These are phyloP conservation scores for Lepidocolaptes lacrymiger DNA, from an alignment of 2,797 vertebrate genomes.

Conservation along the genomic window DNA sequence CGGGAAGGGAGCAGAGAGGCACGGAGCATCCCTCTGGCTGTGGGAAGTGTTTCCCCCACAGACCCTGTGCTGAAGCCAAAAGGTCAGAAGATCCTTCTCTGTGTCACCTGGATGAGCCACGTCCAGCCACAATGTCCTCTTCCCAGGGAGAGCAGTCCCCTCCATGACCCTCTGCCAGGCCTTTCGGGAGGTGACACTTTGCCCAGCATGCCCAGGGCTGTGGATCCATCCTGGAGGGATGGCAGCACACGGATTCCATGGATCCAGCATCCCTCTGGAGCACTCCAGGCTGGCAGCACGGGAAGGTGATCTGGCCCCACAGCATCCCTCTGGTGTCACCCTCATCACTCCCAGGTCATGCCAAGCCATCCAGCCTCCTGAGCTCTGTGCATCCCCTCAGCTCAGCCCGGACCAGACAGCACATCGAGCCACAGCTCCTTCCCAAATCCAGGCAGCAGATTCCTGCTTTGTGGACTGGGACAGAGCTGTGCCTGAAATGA, in stretches of 20 bases:
- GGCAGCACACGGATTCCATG: too few species aligned
- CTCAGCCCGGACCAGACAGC: background rate
- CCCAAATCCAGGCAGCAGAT: background rate
- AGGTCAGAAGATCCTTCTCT: background rate
- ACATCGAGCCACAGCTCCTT: accelerated
- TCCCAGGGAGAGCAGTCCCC: accelerated
- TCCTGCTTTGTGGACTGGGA: accelerated
- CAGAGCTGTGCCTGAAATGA: accelerated
- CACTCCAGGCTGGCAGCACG: accelerated
- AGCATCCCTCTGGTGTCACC: background rate
- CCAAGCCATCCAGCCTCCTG: accelerated
- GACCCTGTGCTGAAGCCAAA: background rate
- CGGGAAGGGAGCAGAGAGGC: background rate
- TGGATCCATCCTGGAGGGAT: background rate
- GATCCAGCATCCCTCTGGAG: too few species aligned
- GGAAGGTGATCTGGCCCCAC: background rate
- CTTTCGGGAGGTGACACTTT: accelerated
- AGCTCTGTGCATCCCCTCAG: background rate
- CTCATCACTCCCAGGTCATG: accelerated
- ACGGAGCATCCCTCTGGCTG: accelerated
- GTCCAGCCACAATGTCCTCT: accelerated
- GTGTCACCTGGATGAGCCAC: background rate
- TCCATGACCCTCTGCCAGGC: accelerated
- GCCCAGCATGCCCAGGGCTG: accelerated
- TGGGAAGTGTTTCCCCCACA: accelerated